phyloP scores from a whole-genome alignment of 2,113 vertebrate species.

The Ornithorhynchus anatinus region DNA sequence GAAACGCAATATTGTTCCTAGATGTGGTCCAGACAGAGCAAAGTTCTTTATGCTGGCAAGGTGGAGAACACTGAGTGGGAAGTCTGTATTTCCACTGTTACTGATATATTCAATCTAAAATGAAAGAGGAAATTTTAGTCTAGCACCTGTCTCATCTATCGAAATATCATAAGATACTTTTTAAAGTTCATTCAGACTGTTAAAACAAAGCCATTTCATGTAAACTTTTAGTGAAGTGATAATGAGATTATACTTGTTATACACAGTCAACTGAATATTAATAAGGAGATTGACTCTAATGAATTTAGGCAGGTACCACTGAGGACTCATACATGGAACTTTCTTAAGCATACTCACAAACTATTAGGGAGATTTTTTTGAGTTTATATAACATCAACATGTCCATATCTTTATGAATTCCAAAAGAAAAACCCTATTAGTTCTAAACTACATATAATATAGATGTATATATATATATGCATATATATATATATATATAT shows the following conservation, averaged over 20 bases:
- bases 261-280: constrained; percentile 31
- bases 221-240: constrained; percentile 25
- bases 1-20: constrained; percentile 10
- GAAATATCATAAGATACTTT: constrained; percentile 41
- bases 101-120: constrained; percentile 27
- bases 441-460: background rate
- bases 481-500: constrained; percentile 8
- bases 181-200: constrained; percentile 33
- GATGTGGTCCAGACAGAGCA: constrained; percentile 21
- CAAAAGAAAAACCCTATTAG: background rate
- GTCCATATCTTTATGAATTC: background rate
- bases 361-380: constrained; percentile 11
- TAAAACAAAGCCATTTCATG: constrained; percentile 41
- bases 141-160: constrained; percentile 20
- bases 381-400: constrained; percentile 26
- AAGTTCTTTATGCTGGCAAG: background rate
- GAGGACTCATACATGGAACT: constrained; percentile 20
- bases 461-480: constrained; percentile 1
- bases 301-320: constrained; percentile 20
- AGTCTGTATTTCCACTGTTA: background rate
- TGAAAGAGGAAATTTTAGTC: constrained; percentile 31
- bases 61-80: constrained; percentile 4
- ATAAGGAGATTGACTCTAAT: constrained; percentile 16
- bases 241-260: constrained; percentile 35
- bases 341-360: constrained; percentile 14